Base-by-base conservation (phyloP, 2,888 invertebrate species). In the Spilarctia lutea region DNA sequence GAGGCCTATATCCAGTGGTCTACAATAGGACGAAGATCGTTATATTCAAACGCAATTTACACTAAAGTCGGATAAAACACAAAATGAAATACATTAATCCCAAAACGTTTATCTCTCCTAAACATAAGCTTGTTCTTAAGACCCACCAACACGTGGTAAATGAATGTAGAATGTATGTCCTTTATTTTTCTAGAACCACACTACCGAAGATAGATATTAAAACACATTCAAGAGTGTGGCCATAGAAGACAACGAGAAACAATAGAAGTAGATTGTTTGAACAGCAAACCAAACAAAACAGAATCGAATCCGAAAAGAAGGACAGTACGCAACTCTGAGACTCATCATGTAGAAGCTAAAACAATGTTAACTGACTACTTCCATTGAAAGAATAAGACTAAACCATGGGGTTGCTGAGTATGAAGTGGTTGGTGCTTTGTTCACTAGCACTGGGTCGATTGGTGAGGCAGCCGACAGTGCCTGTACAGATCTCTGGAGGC, bases 371-470 rank as follows among this genome's bases (percentile, higher is more conserved):
- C 8, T 10, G 10, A 24, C 1, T 24, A n/a, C 6, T 27, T 24
- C 1, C 11, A 24, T 71, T 30, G 33, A 20, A 24, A 65, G 39
- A 24, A 65, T n/a, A n/a, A 66, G 33, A 68, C 3, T 74, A 66
- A 39, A 68, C 68, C 35, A 79, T 71, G 45, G 87, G 87, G 80
- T 75, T 85, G 74, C 48, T 77, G 65, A 79, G 83, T 56, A 71
- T 79, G 48, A 92, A 91, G 77, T 91, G 93, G 92, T 24, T 92
- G 79, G 88, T 94, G 75, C 88, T 95, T 70, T 90, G 89, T 89
- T 90, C 94, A 42, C 85, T 94, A 52, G 92, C 92, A 90, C 90
- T 91, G 24, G 90, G 86, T 30, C 88, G 91, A 68, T 77, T 94
- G 80, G 88, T 92, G 65, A 87, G 88, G 30, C 93, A 93, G 86